Conservation (phyloP, 1,140 invertebrate species). For the Cyclargus thomasi region DNA sequence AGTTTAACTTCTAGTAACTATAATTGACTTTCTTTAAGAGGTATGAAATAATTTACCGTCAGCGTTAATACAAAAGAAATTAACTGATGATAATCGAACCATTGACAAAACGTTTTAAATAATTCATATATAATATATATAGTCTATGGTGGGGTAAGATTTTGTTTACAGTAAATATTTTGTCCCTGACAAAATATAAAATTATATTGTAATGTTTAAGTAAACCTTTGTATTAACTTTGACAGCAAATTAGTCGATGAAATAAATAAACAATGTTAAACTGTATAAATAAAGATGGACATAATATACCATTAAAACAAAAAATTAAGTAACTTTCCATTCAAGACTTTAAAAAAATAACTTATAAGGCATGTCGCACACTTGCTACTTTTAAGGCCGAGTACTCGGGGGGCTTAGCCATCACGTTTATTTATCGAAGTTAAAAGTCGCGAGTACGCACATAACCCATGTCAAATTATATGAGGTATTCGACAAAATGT, state of each 20-base stretch:
- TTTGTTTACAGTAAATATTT: too few species aligned
- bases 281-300: constrained; percentile 35
- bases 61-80: too few species aligned
- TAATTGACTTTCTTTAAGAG: constrained; percentile 30
- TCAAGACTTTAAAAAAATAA: constrained; percentile 20
- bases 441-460: not conserved
- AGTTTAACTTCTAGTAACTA: constrained; percentile 47
- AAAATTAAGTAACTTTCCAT: constrained; percentile 33
- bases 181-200: too few species aligned
- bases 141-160: too few species aligned
- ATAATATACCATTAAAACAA: constrained; percentile 25
- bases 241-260: not conserved
- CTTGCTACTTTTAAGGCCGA: not conserved
- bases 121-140: too few species aligned
- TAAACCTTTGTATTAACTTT: not conserved
- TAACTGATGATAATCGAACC: too few species aligned
- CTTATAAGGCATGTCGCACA: not conserved
- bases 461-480: not conserved
- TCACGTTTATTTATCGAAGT: not conserved
- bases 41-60: not conserved
- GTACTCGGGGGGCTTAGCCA: too few species aligned
- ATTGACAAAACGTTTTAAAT: too few species aligned
- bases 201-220: too few species aligned
- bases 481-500: not conserved
- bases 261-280: constrained; percentile 24